These are phyloP conservation scores for Lasiurus cinereus DNA, from an alignment of 2,113 vertebrate genomes.

Conservation along the genomic window DNA sequence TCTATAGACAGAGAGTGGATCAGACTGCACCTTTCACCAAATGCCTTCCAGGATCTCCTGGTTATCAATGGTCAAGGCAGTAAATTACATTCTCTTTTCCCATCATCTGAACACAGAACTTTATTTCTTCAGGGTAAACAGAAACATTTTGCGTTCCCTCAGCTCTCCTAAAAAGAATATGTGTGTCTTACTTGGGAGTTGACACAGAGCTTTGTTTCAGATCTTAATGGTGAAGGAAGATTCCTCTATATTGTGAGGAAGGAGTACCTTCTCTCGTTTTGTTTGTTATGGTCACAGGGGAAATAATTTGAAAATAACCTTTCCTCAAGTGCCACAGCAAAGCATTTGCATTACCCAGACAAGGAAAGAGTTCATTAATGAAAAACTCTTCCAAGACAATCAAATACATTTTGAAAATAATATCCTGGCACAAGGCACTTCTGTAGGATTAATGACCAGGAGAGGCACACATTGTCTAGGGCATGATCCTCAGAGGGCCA, in stretches of 20 bases:
- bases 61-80: not conserved
- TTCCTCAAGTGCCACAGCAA: not conserved
- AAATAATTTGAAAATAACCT: not conserved
- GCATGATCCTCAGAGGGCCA: conserved; percentile 67
- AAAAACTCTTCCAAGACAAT: conserved; percentile 19
- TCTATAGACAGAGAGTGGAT: not conserved
- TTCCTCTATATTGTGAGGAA: not conserved
- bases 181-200: not conserved
- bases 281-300: not conserved
- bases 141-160: conserved; percentile 35
- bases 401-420: conserved; percentile 50
- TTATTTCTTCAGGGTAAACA: conserved; percentile 3
- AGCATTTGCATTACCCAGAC: conserved; percentile 17
- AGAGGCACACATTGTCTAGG: not conserved
- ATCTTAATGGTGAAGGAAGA: not conserved
- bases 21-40: not conserved
- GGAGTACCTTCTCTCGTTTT: not conserved
- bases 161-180: not conserved
- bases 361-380: not conserved
- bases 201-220: conserved; percentile 27
- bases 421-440: conserved; percentile 54
- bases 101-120: conserved; percentile 3
- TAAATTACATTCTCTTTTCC: not conserved
- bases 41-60: not conserved
- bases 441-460: conserved; percentile 59